These are phyloP conservation scores for Trichonephila clavipes DNA, from an alignment of 1,140 invertebrate species.

Conservation along the genomic window DNA sequence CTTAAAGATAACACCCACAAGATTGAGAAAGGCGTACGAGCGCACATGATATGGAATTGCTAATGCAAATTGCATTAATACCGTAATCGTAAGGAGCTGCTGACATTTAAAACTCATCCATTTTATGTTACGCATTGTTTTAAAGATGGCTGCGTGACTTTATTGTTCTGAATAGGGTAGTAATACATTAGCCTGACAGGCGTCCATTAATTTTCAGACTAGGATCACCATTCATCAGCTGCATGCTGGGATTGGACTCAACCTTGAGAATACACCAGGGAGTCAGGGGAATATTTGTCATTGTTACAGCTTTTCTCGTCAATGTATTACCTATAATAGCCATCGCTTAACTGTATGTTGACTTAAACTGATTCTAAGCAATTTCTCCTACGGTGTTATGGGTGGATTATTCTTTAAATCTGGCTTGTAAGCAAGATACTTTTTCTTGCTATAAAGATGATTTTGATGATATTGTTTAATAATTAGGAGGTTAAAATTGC, in stretches of 20 bases:
- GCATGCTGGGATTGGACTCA: not conserved
- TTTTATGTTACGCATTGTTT: not conserved
- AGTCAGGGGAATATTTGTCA: not conserved
- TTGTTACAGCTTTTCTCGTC: not conserved
- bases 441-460: no score
- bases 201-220: not conserved
- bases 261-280: not conserved
- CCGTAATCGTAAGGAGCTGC: not conserved
- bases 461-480: no score
- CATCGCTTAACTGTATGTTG: not conserved
- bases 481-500: no score
- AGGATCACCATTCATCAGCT: not conserved
- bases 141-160: not conserved
- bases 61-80: not conserved
- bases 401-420: no score
- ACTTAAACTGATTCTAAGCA: not conserved
- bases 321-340: not conserved
- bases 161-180: not conserved
- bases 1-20: not conserved
- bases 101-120: not conserved
- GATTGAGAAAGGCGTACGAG: not conserved
- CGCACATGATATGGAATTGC: not conserved
- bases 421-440: no score
- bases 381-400: not conserved
- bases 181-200: not conserved